Evolutionary conservation across 2,888 invertebrate genomes (phyloP).

Genomic region (Volucella zonaria): DNA sequence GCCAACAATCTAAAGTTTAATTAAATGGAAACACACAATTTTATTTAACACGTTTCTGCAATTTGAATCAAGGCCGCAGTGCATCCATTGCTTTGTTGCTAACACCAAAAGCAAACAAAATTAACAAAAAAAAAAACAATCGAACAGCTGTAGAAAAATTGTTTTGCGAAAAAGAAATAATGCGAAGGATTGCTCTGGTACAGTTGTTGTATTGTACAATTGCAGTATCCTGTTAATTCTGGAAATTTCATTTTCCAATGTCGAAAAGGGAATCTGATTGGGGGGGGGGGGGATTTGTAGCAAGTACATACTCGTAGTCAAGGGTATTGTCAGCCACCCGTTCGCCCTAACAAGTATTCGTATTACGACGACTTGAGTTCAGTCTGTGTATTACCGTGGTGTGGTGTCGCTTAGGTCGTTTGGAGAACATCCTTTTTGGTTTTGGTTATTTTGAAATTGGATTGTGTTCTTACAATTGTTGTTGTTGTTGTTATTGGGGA

Average conservation of each 20-base stretch:
- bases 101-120: neutral
- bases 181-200: neutral
- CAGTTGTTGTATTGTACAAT: neutral
- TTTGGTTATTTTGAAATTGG: constrained; percentile 33
- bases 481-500: neutral
- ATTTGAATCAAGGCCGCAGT: constrained; percentile 36
- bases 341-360: neutral
- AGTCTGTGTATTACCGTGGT: neutral
- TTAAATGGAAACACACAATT: constrained; percentile 52
- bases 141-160: neutral
- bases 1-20: constrained; percentile 34
- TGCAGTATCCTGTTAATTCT: constrained; percentile 10
- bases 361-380: neutral
- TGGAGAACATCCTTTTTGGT: neutral
- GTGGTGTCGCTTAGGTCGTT: constrained; percentile 10
- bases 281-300: constrained; percentile 19
- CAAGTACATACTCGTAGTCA: constrained; percentile 26
- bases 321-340: too few relatives aligned
- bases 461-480: constrained; percentile 8
- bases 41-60: constrained; percentile 26
- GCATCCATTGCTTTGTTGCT: constrained; percentile 12
- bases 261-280: constrained; percentile 9
- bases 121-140: neutral
- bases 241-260: constrained; percentile 9
- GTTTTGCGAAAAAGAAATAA: neutral